Evolutionary conservation across 1,140 invertebrate species (phyloP), one percentile per base, ranked within the genome.

Genomic region (Leptinotarsa texana): DNA sequence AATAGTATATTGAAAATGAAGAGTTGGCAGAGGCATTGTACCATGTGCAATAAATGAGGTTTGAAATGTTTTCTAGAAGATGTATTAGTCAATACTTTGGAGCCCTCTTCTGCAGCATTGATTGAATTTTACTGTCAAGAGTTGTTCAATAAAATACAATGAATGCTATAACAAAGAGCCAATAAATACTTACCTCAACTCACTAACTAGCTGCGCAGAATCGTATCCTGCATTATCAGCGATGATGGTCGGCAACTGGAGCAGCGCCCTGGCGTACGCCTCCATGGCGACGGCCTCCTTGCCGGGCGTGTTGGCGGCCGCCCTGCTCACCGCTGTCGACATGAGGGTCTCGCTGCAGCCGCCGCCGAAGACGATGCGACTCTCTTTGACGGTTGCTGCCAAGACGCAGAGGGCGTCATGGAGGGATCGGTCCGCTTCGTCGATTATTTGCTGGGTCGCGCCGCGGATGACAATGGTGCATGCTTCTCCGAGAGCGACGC

Each of bases 201-300:
- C 91, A 18, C 95, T 93, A 49, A 99, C 88, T 33, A 99, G 87
- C 80, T 99, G 95, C 13, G 97, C 95, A 67, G 97, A 98, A 89
- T 99, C 98, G 85, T 96, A 98, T 72, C 98, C 98, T 78, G 95
- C 98, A 88, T 99, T 99, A 85, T 99, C 98, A 33, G 97, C 97
- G 80, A 99, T 98, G 67, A 95, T 94, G 33, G 94, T 97, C 4
- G 98, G 98, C 67, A 99, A 87, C 82, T 96, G 90, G 69, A 93
- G 89, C 47, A 96, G 86, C 47, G 98, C 96, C 77, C 91, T 85
- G 24, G 96, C 96, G 88, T 97, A 99, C 0, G 97, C 91, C 88
- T 99, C 98, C 89, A 99, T 98, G 3, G 98, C 98, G 24, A 98
- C 92, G 21, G 98, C 92, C 88, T 99, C 97, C 87, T 99, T 99